phyloP scores from a whole-genome alignment of 2,888 invertebrate species.

The Drosophila crucigera region DNA sequence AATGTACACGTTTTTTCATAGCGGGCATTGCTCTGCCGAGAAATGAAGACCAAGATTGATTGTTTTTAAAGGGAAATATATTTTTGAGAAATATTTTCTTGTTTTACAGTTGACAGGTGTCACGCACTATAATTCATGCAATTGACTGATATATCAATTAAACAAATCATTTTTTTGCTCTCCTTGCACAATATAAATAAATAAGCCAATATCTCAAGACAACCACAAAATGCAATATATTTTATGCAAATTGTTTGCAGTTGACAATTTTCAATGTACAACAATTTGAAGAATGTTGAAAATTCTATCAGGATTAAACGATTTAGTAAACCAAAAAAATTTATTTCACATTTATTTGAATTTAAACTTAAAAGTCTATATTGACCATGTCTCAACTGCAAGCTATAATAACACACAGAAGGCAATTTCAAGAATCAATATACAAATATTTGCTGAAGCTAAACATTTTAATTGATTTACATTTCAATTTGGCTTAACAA shows the following conservation, averaged over 20 bases:
- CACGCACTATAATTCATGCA: conserved; percentile 19
- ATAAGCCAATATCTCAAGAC: neutral
- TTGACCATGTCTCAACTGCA: neutral
- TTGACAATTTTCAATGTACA: neutral
- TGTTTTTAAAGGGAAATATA: neutral
- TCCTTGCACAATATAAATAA: conserved; percentile 1
- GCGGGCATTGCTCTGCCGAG: conserved; percentile 37
- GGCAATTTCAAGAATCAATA: neutral
- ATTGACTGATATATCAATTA: conserved; percentile 19
- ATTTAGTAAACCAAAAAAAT: neutral
- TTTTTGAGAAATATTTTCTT: neutral
- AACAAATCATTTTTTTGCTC: conserved; percentile 9
- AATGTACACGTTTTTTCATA: neutral
- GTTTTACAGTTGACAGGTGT: conserved; percentile 24
- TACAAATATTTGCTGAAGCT: neutral
- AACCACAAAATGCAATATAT: neutral
- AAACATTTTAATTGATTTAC: neutral
- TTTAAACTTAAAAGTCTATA: neutral
- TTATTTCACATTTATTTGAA: neutral
- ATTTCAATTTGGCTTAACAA: neutral
- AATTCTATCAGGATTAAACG: neutral
- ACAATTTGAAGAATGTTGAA: neutral
- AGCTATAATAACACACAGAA: neutral
- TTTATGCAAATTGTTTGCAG: conserved; percentile 18
- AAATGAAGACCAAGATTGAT: neutral